These are phyloP conservation scores for Columba janthina DNA, from an alignment of 2,113 vertebrate genomes.

Conservation along the genomic window DNA sequence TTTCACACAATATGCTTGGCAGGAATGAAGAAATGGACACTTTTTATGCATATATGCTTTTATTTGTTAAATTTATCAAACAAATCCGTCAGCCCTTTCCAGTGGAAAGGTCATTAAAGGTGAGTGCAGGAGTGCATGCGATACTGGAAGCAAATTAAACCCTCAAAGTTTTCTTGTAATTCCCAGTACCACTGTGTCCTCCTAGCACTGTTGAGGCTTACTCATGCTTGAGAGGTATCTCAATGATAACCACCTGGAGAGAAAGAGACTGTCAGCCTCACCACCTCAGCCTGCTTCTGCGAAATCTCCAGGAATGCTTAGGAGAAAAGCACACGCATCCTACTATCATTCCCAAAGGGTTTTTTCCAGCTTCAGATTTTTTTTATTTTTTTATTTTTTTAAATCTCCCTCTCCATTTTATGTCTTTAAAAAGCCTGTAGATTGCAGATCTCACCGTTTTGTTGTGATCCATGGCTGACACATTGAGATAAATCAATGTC, in stretches of 20 bases:
- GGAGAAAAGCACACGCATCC: background rate
- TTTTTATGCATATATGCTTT: background rate
- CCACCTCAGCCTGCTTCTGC: background rate
- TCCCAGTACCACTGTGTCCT: background rate
- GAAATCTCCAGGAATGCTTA: background rate
- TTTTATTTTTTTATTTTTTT: background rate
- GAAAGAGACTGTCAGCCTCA: background rate
- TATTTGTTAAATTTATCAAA: background rate
- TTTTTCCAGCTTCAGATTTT: background rate
- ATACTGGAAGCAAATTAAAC: background rate
- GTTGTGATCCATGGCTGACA: background rate
- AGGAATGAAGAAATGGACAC: background rate
- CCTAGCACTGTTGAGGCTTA: background rate
- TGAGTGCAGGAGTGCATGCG: rapidly evolving
- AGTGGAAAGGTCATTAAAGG: background rate
- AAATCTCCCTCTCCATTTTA: background rate
- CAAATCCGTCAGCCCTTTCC: background rate
- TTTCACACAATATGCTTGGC: background rate
- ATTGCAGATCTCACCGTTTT: background rate
- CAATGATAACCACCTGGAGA: background rate
- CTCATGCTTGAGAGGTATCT: background rate
- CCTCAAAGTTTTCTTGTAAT: background rate
- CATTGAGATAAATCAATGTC: background rate
- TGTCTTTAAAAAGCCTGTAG: background rate
- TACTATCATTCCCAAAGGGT: background rate